Percentiles rank a stretch among this genome's conserved stretches.
Evolutionary conservation across 2,113 vertebrate species (phyloP).

Genomic region (Elephas maximus): DNA sequence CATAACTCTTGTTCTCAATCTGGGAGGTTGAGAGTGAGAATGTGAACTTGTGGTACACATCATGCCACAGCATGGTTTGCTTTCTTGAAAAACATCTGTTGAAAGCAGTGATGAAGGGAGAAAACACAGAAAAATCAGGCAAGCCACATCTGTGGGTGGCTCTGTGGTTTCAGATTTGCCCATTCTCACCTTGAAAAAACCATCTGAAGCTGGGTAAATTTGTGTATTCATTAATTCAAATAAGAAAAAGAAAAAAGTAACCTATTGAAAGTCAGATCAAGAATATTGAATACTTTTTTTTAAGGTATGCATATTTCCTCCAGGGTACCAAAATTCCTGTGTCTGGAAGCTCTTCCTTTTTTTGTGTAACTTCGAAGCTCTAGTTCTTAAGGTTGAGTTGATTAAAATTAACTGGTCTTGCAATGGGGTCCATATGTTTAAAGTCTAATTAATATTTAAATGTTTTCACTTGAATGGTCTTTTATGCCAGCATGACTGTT

Average conservation of each 20-base stretch:
- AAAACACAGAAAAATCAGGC: not conserved
- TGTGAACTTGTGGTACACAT: not conserved
- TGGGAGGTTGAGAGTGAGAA: constrained; percentile 49
- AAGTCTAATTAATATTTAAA: constrained; percentile 38
- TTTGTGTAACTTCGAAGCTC: not conserved
- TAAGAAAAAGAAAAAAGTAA: not conserved
- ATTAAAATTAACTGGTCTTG: constrained; percentile 19
- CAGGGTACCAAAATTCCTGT: not conserved
- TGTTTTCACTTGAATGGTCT: constrained; percentile 36
- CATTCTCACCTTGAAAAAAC: constrained; percentile 40
- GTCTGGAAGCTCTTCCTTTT: not conserved
- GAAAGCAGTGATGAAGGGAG: constrained; percentile 13
- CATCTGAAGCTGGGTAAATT: not conserved
- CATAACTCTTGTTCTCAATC: constrained; percentile 36
- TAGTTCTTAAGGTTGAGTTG: constrained; percentile 40
- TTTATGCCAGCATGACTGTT: constrained; percentile 21
- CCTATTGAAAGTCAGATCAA: constrained; percentile 3
- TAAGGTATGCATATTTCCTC: not conserved
- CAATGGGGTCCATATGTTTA: not conserved
- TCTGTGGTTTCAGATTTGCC: constrained; percentile 23
- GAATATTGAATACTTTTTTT: constrained; percentile 34
- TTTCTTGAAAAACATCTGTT: constrained; percentile 13
- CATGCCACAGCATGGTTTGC: not conserved
- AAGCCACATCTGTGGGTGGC: not conserved
- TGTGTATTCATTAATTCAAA: constrained; percentile 18